These are phyloP conservation scores for Larimichthys crocea DNA, from an alignment of 2,113 vertebrate species.

Conservation along the genomic window DNA sequence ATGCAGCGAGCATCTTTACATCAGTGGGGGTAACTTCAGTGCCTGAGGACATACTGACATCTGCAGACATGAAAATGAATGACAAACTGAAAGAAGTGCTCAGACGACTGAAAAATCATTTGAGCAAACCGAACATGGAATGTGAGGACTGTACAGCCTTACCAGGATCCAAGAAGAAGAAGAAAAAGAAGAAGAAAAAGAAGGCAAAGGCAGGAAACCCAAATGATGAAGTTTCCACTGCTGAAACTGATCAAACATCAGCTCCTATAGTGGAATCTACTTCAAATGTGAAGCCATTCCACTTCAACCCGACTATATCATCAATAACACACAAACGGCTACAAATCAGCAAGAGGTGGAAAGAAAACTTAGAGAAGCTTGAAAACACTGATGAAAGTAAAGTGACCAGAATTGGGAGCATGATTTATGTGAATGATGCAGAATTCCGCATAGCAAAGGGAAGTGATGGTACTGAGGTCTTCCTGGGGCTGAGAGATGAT, in stretches of 20 bases:
- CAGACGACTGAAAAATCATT: constrained; percentile 21
- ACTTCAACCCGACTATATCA: constrained; percentile 10
- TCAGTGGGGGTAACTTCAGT: constrained; percentile 56
- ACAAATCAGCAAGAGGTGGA: constrained; percentile 50
- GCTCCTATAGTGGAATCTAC: neutral
- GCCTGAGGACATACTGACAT: constrained; percentile 58
- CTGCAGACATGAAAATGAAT: constrained; percentile 48
- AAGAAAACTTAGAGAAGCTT: constrained; percentile 33
- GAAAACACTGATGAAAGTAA: neutral
- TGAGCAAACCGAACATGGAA: constrained; percentile 24
- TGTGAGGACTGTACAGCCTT: neutral
- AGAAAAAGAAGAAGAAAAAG: constrained; percentile 61
- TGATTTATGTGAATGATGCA: no score
- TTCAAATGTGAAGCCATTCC: constrained; percentile 9
- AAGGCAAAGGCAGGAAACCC: constrained; percentile 28
- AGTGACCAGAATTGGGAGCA: no score
- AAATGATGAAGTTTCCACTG: neutral
- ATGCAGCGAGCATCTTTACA: constrained; percentile 13
- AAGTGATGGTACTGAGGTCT: constrained; percentile 71
- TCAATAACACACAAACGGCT: neutral
- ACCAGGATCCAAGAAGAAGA: constrained; percentile 54
- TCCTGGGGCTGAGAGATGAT: constrained; percentile 68
- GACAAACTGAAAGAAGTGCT: constrained; percentile 66
- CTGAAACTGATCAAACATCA: neutral
- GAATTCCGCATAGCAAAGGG: constrained; percentile 64